Evolutionary conservation across 1,140 invertebrate species (phyloP).

Genomic region (Eupeodes corollae): DNA sequence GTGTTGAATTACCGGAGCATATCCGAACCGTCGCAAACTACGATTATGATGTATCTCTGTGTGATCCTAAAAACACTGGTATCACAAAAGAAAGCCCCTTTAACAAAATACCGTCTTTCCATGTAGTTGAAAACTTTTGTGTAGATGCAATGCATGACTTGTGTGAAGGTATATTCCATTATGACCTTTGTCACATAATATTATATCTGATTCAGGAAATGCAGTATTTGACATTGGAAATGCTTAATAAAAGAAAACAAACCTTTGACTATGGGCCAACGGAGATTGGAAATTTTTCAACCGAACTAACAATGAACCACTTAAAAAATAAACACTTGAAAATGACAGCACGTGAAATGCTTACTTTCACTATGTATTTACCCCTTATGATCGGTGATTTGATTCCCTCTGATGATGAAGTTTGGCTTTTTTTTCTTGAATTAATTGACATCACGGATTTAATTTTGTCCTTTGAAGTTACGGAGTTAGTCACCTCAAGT

Average conservation of each 20-base stretch:
- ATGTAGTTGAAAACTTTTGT: no score
- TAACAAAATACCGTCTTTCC: slow-evolving; percentile 14
- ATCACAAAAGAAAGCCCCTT: slow-evolving; percentile 11
- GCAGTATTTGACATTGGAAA: slow-evolving; percentile 11
- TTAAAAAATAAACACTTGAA: slow-evolving; percentile 14
- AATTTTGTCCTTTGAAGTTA: no score
- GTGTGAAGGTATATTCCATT: slow-evolving; percentile 6
- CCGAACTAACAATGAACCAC: slow-evolving; percentile 7
- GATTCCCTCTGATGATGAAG: slow-evolving; percentile 13
- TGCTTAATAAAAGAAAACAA: slow-evolving; percentile 11
- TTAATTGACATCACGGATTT: no score
- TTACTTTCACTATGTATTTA: slow-evolving; percentile 16
- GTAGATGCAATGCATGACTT: slow-evolving; percentile 16
- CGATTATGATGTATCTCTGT: not conserved
- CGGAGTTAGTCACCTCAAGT: no score
- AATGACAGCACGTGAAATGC: slow-evolving; percentile 21
- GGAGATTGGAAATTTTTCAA: slow-evolving; percentile 11
- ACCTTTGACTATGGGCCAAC: slow-evolving; percentile 13
- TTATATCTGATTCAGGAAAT: slow-evolving; percentile 12
- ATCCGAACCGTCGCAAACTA: not conserved
- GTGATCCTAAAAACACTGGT: not conserved
- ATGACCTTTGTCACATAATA: slow-evolving; percentile 14
- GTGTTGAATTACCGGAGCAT: no score
- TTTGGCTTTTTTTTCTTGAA: slow-evolving; percentile 15
- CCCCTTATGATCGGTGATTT: slow-evolving; percentile 18